A percentile compares a stretch with the other conserved stretches of the same genome.
phyloP scores from a whole-genome alignment of 1,140 invertebrate genomes.

The Orius insidiosus region DNA sequence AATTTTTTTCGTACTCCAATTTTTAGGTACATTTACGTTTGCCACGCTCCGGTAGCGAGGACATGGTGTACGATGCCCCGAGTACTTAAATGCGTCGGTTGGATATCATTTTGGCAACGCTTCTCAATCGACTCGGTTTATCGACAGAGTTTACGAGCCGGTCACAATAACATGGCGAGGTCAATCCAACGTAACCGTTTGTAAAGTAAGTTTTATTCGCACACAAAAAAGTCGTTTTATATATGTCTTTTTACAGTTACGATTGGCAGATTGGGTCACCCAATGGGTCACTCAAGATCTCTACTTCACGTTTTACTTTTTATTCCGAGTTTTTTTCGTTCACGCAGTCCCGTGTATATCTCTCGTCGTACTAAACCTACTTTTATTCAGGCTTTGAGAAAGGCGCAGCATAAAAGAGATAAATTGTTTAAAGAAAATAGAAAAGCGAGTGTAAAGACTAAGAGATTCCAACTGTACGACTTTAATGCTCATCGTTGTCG shows the following conservation, averaged over 20 bases:
- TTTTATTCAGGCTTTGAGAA: conserved; percentile 71
- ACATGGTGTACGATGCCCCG: conserved; percentile 74
- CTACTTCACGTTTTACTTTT: conserved; percentile 66
- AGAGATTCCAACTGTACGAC: conserved; percentile 83
- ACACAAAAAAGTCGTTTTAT: background rate
- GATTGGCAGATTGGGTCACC: conserved; percentile 44
- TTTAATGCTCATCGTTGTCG: conserved; percentile 87
- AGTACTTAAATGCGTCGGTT: conserved; percentile 55
- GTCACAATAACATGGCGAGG: conserved; percentile 43
- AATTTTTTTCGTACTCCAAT: background rate
- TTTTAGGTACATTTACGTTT: conserved; percentile 67
- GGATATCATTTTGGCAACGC: conserved; percentile 54
- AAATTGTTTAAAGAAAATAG: conserved; percentile 69
- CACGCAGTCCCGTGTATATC: conserved; percentile 76
- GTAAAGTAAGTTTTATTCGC: conserved; percentile 18
- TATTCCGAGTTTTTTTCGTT: conserved; percentile 78
- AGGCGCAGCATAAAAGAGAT: conserved; percentile 61
- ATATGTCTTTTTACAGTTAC: conserved; percentile 23
- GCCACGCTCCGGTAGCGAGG: conserved; percentile 65
- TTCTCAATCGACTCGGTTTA: conserved; percentile 61
- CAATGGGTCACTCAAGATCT: conserved; percentile 41
- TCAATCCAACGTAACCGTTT: conserved; percentile 28
- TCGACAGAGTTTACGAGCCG: conserved; percentile 42
- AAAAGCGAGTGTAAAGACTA: conserved; percentile 67
- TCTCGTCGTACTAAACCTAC: conserved; percentile 71